Percentiles rank a stretch among this genome's conserved stretches.
Conservation (phyloP, 2,797 vertebrate species). For the Pagetopsis macropterus region DNA sequence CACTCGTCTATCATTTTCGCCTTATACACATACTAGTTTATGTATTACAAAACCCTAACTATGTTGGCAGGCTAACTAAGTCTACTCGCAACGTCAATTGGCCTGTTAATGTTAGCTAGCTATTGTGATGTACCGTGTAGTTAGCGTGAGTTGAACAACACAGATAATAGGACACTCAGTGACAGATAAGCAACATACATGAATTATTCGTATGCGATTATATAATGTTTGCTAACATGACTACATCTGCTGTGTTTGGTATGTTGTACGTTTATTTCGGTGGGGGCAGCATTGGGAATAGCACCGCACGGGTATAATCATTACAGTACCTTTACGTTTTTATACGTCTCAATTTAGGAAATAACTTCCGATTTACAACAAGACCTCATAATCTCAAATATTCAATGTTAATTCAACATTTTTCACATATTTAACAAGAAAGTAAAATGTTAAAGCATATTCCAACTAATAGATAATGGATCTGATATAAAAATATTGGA, state of each 20-base stretch:
- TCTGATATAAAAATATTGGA: background rate
- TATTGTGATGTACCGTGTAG: background rate
- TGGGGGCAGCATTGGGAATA: background rate
- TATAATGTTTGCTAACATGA: background rate
- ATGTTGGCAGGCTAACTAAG: background rate
- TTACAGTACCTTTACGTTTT: background rate
- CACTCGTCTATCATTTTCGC: background rate
- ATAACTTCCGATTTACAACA: background rate
- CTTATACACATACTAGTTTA: fast-evolving
- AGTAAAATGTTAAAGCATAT: no score
- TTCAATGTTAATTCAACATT: background rate
- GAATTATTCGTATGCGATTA: background rate
- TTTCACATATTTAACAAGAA: background rate
- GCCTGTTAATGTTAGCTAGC: background rate
- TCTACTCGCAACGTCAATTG: background rate
- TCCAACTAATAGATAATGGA: background rate
- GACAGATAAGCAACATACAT: background rate
- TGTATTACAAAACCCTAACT: background rate
- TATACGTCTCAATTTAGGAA: no score
- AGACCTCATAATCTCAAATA: background rate
- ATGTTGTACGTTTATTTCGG: background rate
- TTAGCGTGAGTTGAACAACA: background rate
- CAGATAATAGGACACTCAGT: background rate
- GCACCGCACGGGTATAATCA: background rate
- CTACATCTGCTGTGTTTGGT: background rate